Base-by-base conservation (phyloP, 2,888 invertebrate species). In the Mycalesis mineus region DNA sequence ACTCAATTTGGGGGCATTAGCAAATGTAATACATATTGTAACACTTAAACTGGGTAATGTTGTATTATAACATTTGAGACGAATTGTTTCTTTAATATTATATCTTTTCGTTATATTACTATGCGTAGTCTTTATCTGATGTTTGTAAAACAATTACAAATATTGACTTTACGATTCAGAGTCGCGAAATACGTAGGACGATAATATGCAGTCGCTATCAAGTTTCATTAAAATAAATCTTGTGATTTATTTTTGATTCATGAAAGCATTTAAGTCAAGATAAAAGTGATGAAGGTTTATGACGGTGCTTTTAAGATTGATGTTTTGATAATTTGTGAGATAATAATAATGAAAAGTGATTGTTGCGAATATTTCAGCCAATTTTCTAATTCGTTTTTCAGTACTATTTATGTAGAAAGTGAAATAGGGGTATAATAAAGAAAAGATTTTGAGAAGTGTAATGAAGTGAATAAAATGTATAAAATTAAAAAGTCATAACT, bases 281-380 rank as follows among this genome's bases (percentile, higher is more conserved):
- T 41, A 31, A 29, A 40, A 28, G 29, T 31, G 29, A 41, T 51
- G 41, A 40, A 29, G 15, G 7, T 31, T 15, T 40, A 31, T 41
- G 40, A 31, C 15, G 3, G 29, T 7, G 31, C 31, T 22, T 39
- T 39, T 29, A 22, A 50, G 49, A 50, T 50, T 50, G 13, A 50
- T 39, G 37, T 1, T 6, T n/a, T 40, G 51, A 51, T 51, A 41
- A 41, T 7, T 15, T 31, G 15, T 11, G 6, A 28, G 51, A 51
- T 51, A 50, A 29, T 39, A 28, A 5, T 49, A 31, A 51, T 51
- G 29, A 15, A 31, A 41, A 51, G 29, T 28, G 15, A 51, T 40
- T 14, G 7, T 31, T 14, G 14, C 41, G 41, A 42, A 33, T 29
- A 13, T 42, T 52, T 17, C 40, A 29, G 31, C 40, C 14, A 11